Evolutionary conservation across 2,113 vertebrate genomes (phyloP), one percentile per base, ranked within the genome.

Genomic region (Gymnocephalus cernua): DNA sequence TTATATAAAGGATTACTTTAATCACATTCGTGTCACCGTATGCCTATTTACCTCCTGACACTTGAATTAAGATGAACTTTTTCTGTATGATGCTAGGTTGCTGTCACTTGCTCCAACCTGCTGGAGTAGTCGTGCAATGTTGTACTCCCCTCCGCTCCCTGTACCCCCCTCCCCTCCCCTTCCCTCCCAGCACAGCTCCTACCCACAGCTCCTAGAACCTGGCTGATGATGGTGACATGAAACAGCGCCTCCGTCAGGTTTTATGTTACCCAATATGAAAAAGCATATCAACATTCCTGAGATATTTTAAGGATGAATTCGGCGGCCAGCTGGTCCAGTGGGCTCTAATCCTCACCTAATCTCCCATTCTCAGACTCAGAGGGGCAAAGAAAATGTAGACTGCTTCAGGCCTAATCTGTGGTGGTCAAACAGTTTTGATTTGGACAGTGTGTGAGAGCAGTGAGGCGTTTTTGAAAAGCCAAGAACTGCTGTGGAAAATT

Each of bases 241-340:
- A 92, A 93, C 41, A 93, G 93, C 92, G 91, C 90, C 91, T 73
- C 89, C 87, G 27, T 2, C 50, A 66, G 91, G 87, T 89, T 77
- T 87, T 66, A 79, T 25, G 45, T 74, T 50, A 44, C 32, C 74
- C 72, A 58, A 78, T 74, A 84, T 58, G 47, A 82, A 78, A 84
- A 56, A 81, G 80, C 54, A 79, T 82, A 85, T 89, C 82, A 72
- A 64, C 89, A 94, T 93, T 93, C 93, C 89, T 93, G 79, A 71
- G 69, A 94, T 94, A 87, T 91, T 93, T 94, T 32, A 73, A 81
- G 89, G 87, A 86, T 92, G 88, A 93, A 92, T 90, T 88, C n/a
- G 76, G 80, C 86, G 53, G 77, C 91, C 88, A 88, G 89, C 91
- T 88, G 90, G 84, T 88, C 62, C 89, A 86, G 23, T 76, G 87